Evolutionary conservation across 2,888 invertebrate genomes (phyloP), one percentile per base, ranked within the genome.

Genomic region (Elmis aenea): DNA sequence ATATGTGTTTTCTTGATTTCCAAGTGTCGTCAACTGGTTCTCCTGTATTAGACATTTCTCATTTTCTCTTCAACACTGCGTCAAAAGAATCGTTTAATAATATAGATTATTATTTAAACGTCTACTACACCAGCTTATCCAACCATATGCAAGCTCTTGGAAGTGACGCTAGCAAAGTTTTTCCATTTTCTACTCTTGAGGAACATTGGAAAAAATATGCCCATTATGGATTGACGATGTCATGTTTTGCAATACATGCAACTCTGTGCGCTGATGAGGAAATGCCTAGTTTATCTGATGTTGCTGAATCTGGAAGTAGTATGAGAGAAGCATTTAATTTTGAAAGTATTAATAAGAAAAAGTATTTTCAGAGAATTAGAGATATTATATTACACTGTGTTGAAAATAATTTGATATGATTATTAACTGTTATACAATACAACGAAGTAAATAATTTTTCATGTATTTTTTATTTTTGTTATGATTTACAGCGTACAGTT

Each of bases 11-110:
- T 3, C 15, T 53, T 13, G 53, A 53, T 28, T 53, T 42, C 33
- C 53, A 53, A 42, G 24, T 50, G 3, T 26, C 40, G 6, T 18
- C 36, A 21, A 18, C 29, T n/a, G 33, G 33, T 10, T 45, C 54
- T 5, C 55, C 56, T 0, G 54, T 50, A 4, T 33, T 51, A 16
- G 65, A 65, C 33, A 23, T 64, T 23, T 38, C 53, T 4, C 61
- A 63, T 26, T 43, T 59, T 33, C 33, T 62, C 13, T 61, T 54
- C 32, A 49, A 51, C 5, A 50, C 50, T 13, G 44, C 52, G 14
- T 41, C 50, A 1, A 42, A 49, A 12, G 50, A 57, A 15, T 41
- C 52, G 13, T 33, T 58, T 2, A 18, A 50, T 26, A 34, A 57
- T 30, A 58, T 51, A 13, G 52, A 63, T 11, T 35, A 48, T n/a